phyloP scores from a whole-genome alignment of 2,797 vertebrate genomes.

The Alca torda region DNA sequence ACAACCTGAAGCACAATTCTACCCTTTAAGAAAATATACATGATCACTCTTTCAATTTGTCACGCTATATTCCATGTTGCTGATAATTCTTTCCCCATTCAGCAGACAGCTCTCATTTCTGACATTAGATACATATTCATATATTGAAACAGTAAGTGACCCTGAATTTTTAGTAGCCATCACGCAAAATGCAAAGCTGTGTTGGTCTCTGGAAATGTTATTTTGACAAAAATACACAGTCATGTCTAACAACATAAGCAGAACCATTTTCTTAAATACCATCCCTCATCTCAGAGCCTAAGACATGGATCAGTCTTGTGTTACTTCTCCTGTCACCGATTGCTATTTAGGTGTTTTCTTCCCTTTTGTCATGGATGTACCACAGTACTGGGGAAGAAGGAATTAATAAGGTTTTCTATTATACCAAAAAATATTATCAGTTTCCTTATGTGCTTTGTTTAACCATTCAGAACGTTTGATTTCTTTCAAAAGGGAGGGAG shows the following conservation, averaged over 20 bases:
- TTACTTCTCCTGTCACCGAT: neutral
- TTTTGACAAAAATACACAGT: neutral
- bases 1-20: neutral
- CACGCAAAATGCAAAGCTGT: neutral
- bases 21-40: neutral
- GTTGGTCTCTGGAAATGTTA: neutral
- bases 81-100: neutral
- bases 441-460: neutral
- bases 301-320: neutral
- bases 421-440: neutral
- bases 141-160: neutral
- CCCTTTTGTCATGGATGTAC: neutral
- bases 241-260: neutral
- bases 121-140: neutral
- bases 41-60: neutral
- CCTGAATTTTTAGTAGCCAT: neutral
- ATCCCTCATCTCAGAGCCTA: neutral
- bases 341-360: neutral
- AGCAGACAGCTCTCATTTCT: neutral
- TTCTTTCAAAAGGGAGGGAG: neutral
- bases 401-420: neutral
- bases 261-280: neutral
- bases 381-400: neutral
- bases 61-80: neutral
- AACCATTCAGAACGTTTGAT: neutral